These are phyloP conservation scores for Lepeophtheirus nordmannii DNA, from an alignment of 2,888 invertebrate genomes.

Conservation along the genomic window DNA sequence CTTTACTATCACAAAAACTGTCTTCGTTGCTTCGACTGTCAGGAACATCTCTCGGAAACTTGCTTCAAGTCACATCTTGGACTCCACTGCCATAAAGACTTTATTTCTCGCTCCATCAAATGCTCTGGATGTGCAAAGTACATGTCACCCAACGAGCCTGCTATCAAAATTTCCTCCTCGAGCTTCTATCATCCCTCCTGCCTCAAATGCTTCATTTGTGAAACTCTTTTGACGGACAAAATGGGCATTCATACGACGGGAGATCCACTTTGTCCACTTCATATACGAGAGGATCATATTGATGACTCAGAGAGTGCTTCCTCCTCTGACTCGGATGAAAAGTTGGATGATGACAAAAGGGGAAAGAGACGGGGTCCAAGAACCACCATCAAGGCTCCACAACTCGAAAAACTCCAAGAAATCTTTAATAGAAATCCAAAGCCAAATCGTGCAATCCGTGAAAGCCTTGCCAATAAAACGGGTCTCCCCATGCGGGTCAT, in stretches of 20 bases:
- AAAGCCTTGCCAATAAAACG: background rate
- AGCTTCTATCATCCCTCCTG: constrained; percentile 3
- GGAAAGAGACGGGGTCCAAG: background rate
- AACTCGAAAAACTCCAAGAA: background rate
- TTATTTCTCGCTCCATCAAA: constrained; percentile 33
- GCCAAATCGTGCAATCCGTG: background rate
- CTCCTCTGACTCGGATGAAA: background rate
- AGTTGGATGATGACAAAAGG: background rate
- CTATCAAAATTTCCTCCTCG: background rate
- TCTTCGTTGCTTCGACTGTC: constrained; percentile 92
- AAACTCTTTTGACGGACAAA: background rate
- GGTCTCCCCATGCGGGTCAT: background rate
- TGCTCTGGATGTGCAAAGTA: background rate
- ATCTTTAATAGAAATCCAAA: background rate
- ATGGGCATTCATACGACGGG: constrained; percentile 3
- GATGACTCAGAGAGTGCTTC: background rate
- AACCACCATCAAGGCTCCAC: background rate
- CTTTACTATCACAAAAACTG: constrained; percentile 63
- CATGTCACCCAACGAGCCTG: background rate
- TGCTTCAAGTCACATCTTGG: constrained; percentile 95
- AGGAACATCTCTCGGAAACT: constrained; percentile 80
- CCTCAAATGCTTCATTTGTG: constrained; percentile 5
- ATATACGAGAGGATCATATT: background rate
- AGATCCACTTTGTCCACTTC: background rate
- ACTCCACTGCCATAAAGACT: constrained; percentile 90